A percentile compares a stretch with the other conserved stretches of the same genome.
These are phyloP conservation scores for Discoglossus pictus DNA, from an alignment of 2,797 vertebrate species.

Conservation along the genomic window DNA sequence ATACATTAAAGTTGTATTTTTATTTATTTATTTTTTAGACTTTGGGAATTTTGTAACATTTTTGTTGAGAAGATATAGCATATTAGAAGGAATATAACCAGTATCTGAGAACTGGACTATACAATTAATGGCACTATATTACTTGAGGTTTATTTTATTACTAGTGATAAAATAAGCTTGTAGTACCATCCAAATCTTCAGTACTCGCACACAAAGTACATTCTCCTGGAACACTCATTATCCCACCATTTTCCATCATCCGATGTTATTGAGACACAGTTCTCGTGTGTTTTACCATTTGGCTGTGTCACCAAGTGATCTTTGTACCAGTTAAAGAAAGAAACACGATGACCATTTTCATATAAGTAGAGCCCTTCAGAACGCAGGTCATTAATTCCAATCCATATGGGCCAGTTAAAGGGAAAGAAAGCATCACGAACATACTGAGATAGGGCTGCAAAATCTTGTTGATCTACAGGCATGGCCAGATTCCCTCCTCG, in stretches of 20 bases:
- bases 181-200: conserved; percentile 27
- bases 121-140: not conserved
- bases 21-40: too few relatives aligned
- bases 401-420: conserved; percentile 88
- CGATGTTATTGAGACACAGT: conserved; percentile 87
- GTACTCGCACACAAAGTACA: conserved; percentile 88
- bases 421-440: conserved; percentile 76
- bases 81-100: not conserved
- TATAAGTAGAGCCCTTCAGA: conserved; percentile 84
- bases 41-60: not conserved
- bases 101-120: conserved; percentile 8
- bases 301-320: conserved; percentile 86
- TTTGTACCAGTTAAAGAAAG: conserved; percentile 87
- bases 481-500: conserved; percentile 84
- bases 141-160: too few relatives aligned
- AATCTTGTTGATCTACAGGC: conserved; percentile 80
- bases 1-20: too few relatives aligned
- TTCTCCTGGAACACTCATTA: conserved; percentile 83
- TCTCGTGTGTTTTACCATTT: conserved; percentile 83
- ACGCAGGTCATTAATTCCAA: conserved; percentile 84
- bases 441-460: conserved; percentile 78
- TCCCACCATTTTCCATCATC: conserved; percentile 94
- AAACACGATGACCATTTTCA: conserved; percentile 81
- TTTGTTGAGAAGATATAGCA: not conserved
- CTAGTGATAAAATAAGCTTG: too few relatives aligned